These are phyloP conservation scores for Zaprionus kolodkinae DNA, from an alignment of 1,140 invertebrate species.

Conservation along the genomic window DNA sequence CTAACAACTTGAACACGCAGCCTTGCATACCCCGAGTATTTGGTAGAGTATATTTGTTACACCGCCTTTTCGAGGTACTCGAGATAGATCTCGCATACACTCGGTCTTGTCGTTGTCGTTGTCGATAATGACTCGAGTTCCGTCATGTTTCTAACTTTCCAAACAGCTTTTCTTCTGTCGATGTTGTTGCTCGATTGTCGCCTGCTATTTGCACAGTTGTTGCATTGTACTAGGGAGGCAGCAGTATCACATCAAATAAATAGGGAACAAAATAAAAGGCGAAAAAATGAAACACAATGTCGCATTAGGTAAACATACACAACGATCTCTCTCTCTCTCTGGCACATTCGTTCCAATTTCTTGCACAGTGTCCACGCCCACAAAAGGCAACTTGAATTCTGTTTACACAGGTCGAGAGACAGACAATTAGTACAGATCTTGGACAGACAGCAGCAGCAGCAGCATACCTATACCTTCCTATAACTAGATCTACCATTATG, in stretches of 20 bases:
- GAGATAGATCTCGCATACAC: conserved; percentile 44
- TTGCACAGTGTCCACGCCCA: conserved; percentile 23
- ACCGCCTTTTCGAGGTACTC: conserved; percentile 3
- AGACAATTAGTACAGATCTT: conserved; percentile 67
- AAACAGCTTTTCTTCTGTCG: conserved; percentile 72
- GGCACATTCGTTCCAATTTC: conserved; percentile 77
- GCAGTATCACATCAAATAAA: conserved; percentile 74
- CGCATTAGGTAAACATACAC: conserved; percentile 75
- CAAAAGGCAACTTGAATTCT: conserved; percentile 58
- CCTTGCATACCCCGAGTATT: background rate
- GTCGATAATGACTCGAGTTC: conserved; percentile 56
- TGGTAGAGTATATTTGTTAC: conserved; percentile 2
- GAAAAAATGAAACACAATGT: conserved; percentile 68
- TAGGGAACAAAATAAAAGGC: conserved; percentile 54
- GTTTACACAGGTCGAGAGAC: conserved; percentile 68
- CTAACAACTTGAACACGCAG: background rate
- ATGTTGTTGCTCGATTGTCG: conserved; percentile 44
- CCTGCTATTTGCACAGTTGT: conserved; percentile 80
- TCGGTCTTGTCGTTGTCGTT: conserved; percentile 9
- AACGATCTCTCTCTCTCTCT: conserved; percentile 56
- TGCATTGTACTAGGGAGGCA: conserved; percentile 59
- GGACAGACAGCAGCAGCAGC: conserved; percentile 14
- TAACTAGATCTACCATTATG: background rate
- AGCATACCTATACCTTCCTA: background rate
- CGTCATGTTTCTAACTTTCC: conserved; percentile 74